Base-by-base conservation (phyloP, 2,113 vertebrate genomes). In the Halcyon malimbica region DNA sequence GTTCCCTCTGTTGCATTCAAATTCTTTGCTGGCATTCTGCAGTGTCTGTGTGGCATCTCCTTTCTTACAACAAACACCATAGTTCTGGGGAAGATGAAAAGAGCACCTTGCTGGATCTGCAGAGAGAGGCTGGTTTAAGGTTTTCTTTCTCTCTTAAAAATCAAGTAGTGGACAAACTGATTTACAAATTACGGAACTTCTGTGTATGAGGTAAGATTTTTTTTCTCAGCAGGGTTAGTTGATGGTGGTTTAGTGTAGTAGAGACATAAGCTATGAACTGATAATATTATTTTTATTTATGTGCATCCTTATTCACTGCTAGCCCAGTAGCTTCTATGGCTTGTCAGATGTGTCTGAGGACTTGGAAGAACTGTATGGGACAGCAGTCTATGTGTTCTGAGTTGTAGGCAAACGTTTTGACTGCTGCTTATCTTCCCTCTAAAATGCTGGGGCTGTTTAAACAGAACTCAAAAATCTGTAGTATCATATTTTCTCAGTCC, bases 321-420 rank as follows among this genome's bases (percentile, higher is more conserved):
- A 44, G 35, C 13, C 8, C 26, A 21, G 25, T 26, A 68, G 19
- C 25, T 71, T 31, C 51, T n/a, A 0, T 21, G 51, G 5, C 19
- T 48, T 83, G 42, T 60, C 6, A 51, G 35, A 19, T 53, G 26
- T 65, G 62, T 26, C 29, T 51, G 23, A 70, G 41, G 31, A 14
- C 28, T 62, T 28, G 39, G 29, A 46, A 51, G 25, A 89, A 25
- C 41, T 54, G 13, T 17, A 1, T 24, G 60, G 50, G 33, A 39
- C n/a, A 92, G 50, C 37, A 83, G 10, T 13, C 41, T 62, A 3
- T 0, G 2, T 48, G 20, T 53, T 86, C 28, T 35, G 37, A 46
- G 56, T 10, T 0, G 0, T 1, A 9, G 15, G 26, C 41, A 31
- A 67, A 8, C 9, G 0, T 76, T 89, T 46, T 31, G 18, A 37